phyloP scores from a whole-genome alignment of 2,888 invertebrate genomes.

The Spilosoma lubricipeda region DNA sequence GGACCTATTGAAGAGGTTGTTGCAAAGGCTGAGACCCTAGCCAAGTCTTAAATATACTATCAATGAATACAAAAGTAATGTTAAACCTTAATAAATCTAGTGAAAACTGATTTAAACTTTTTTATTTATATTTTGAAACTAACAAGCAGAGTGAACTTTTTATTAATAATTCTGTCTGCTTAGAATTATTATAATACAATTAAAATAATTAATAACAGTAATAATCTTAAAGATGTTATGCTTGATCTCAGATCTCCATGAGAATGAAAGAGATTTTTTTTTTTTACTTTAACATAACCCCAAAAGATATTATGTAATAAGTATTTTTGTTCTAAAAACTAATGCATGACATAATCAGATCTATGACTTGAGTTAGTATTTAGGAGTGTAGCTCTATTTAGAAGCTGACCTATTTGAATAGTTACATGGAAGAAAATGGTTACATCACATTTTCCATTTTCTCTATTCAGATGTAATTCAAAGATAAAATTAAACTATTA shows the following conservation, averaged over 20 bases:
- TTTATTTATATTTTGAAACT: conserved; percentile 22
- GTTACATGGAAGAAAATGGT: neutral
- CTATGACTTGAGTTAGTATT: neutral
- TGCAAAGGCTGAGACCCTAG: conserved; percentile 93
- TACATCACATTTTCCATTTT: neutral
- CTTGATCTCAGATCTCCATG: neutral
- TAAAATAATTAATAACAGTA: neutral
- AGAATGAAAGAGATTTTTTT: neutral
- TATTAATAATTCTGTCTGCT: neutral
- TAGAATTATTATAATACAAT: neutral
- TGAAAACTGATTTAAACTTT: conserved; percentile 43
- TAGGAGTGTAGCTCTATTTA: neutral
- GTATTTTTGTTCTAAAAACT: neutral
- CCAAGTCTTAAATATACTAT: conserved; percentile 70
- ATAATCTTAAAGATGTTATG: neutral
- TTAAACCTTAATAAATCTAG: conserved; percentile 71
- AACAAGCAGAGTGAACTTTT: neutral
- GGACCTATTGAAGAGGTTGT: conserved; percentile 91
- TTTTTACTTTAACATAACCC: neutral
- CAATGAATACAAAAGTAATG: conserved; percentile 61
- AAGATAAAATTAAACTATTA: neutral
- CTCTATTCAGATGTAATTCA: neutral
- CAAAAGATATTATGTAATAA: conserved; percentile 4
- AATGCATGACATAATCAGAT: neutral
- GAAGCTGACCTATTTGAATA: neutral